phyloP scores from a whole-genome alignment of 2,888 invertebrate species.

The Elmis aenea region DNA sequence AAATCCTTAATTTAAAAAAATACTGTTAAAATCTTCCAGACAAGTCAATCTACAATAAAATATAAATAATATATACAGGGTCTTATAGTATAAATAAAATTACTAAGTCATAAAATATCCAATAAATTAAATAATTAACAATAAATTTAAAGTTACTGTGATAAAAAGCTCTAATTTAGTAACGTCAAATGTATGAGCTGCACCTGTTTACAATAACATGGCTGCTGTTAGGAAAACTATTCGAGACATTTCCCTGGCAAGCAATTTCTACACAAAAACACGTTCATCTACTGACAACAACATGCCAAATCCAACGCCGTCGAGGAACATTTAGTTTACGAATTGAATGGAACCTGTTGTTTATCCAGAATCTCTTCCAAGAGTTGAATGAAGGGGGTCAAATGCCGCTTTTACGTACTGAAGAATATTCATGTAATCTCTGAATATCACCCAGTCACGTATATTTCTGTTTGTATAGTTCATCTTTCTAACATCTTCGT shows the following conservation, averaged over 20 bases:
- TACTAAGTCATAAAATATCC: slow-evolving; percentile 16
- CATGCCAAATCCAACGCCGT: slow-evolving; percentile 13
- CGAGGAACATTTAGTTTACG: slow-evolving; percentile 18
- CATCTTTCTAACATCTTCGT: slow-evolving; percentile 40
- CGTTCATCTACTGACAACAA: slow-evolving; percentile 7
- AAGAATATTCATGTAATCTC: slow-evolving; percentile 59
- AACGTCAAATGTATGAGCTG: slow-evolving; percentile 15
- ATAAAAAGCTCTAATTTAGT: slow-evolving; percentile 22
- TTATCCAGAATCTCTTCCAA: too few relatives aligned
- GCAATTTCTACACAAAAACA: slow-evolving; percentile 12
- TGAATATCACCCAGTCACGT: slow-evolving; percentile 58
- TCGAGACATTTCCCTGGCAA: too few relatives aligned
- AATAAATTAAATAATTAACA: slow-evolving; percentile 22
- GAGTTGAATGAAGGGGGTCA: too few relatives aligned
- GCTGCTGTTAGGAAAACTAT: too few relatives aligned
- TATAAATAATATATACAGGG: too few relatives aligned
- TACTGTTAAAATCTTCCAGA: slow-evolving; percentile 21
- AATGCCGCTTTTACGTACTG: slow-evolving; percentile 54
- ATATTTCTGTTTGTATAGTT: slow-evolving; percentile 43
- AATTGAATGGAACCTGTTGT: too few relatives aligned
- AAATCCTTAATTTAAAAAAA: slow-evolving; percentile 17
- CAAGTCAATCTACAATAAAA: slow-evolving; percentile 15
- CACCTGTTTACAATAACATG: slow-evolving; percentile 9
- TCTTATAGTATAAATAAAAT: slow-evolving; percentile 23
- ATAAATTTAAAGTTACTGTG: slow-evolving; percentile 20